phyloP scores from a whole-genome alignment of 2,888 invertebrate genomes.

The Athripsodes cinereus region DNA sequence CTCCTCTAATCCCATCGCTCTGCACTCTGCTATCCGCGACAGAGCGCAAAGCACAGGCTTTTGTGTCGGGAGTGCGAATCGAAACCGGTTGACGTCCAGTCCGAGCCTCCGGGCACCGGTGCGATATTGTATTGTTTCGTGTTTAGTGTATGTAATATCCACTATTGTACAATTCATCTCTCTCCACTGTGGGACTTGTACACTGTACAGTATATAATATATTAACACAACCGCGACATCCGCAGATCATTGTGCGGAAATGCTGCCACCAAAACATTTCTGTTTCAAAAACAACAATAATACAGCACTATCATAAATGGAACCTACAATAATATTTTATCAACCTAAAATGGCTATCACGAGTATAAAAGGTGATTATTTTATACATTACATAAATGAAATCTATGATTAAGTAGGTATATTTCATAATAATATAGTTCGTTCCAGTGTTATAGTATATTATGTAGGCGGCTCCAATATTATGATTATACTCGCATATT shows the following conservation, averaged over 20 bases:
- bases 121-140: conserved; percentile 26
- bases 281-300: neutral
- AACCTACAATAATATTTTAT: conserved; percentile 34
- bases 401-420: too few species aligned
- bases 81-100: conserved; percentile 28
- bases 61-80: conserved; percentile 20
- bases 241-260: conserved; percentile 23
- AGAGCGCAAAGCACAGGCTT: conserved; percentile 17
- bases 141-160: too few species aligned
- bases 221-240: neutral
- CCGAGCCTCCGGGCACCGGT: conserved; percentile 29
- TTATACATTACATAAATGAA: too few species aligned
- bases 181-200: neutral
- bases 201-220: neutral
- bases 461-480: too few species aligned
- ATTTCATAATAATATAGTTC: too few species aligned
- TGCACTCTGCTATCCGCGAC: conserved; percentile 27
- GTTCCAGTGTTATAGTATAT: too few species aligned
- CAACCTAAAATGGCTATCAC: conserved; percentile 32
- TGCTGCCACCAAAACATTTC: conserved; percentile 23
- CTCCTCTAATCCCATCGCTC: conserved; percentile 14
- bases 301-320: conserved; percentile 28
- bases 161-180: too few species aligned
- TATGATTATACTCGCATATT: too few species aligned
- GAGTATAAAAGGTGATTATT: neutral